These are phyloP conservation scores for Cherax destructor DNA, from an alignment of 1,140 invertebrate species.

Conservation along the genomic window DNA sequence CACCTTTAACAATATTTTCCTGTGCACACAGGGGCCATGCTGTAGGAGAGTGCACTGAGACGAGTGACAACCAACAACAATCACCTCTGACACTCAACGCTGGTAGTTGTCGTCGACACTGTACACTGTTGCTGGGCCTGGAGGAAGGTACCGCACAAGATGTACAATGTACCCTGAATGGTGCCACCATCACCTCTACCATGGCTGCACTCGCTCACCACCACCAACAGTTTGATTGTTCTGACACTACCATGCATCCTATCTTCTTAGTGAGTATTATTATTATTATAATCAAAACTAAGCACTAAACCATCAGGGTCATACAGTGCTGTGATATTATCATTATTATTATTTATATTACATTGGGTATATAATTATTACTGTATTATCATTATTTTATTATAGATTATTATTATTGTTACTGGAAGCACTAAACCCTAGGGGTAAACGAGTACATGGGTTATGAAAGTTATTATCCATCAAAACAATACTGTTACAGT, in stretches of 20 bases:
- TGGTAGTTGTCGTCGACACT: not conserved
- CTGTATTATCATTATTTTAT: not conserved
- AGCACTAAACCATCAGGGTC: not conserved
- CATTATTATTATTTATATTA: not conserved
- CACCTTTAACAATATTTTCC: no score
- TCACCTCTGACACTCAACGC: not conserved
- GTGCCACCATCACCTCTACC: not conserved
- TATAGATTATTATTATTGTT: no score
- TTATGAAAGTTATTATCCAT: not conserved
- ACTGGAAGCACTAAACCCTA: not conserved
- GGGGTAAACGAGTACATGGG: not conserved
- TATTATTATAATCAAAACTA: not conserved
- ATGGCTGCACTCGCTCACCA: no score
- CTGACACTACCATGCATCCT: not conserved
- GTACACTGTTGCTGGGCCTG: not conserved
- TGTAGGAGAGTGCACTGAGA: not conserved
- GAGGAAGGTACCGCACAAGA: not conserved
- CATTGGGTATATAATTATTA: not conserved
- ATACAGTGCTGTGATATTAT: not conserved
- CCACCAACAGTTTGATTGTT: not conserved
- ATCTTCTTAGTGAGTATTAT: not conserved
- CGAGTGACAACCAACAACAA: not conserved
- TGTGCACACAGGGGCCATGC: no score
- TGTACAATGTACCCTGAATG: not conserved
- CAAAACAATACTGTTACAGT: not conserved